Evolutionary conservation across 2,113 vertebrate species (phyloP), one percentile per base, ranked within the genome.

Genomic region (Campylorhamphus procurvoides): DNA sequence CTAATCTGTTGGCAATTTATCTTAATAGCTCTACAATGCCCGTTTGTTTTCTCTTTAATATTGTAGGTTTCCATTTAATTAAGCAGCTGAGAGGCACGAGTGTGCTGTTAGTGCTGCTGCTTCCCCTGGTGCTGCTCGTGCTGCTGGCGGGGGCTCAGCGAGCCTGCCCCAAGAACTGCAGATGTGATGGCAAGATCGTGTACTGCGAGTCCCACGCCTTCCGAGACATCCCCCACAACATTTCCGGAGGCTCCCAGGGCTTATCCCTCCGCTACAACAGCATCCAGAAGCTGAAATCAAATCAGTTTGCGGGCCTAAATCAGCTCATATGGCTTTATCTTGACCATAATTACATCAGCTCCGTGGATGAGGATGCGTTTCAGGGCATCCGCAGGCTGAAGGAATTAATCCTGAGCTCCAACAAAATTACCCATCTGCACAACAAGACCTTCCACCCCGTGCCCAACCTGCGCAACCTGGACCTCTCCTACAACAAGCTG

Each of bases 261-360:
- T 98, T 99, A 84, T 99, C 99, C 4, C 97, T 99, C 83, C 98
- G 99, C 42, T 99, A 99, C 98, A 99, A 99, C 98, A 99, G 99
- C 98, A 98, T 99, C 96, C 98, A 98, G 90, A 98, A 97, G 97
- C 98, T 99, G 39, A 98, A 99, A 89, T 97, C 98, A 37, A 98
- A 98, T 96, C 99, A 99, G 98, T 99, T 99, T 62, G 98, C 99
- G 1, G 98, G 99, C 94, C 98, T 99, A 88, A 98, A 98, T 81
- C 99, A 99, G 97, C 98, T 99, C 63, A 98, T 99, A 53, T 99
- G 99, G 99, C 98, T 99, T 47, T 99, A 99, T 97, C 99, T 99
- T 13, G 99, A 99, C 98, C 99, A 99, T 90, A 99, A 99, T 92
- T 99, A 99, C 97, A 99, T 99, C 97, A 98, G 93, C 81, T 97